These are phyloP conservation scores for Lysiphlebus fabarum DNA, from an alignment of 1,140 invertebrate genomes.

Conservation along the genomic window DNA sequence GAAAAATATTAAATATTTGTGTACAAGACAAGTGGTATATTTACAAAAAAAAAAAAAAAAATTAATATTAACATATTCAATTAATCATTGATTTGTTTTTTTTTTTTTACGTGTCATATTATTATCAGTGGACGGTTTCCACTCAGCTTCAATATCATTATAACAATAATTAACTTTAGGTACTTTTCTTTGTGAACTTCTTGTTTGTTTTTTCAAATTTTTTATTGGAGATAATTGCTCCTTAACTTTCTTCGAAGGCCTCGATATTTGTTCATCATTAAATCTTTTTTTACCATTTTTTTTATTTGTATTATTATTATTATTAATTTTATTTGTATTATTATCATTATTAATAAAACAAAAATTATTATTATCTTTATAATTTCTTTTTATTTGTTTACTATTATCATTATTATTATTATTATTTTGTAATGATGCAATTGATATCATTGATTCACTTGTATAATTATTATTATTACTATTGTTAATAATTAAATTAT, in stretches of 20 bases:
- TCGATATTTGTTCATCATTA: constrained; percentile 30
- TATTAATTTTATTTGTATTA: constrained; percentile 23
- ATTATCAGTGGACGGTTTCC: constrained; percentile 38
- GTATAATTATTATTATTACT: constrained; percentile 33
- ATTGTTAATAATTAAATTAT: constrained; percentile 26
- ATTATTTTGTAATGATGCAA: constrained; percentile 29
- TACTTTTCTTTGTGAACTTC: constrained; percentile 45
- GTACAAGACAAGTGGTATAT: constrained; percentile 12
- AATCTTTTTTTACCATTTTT: constrained; percentile 29
- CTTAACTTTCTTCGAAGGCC: constrained; percentile 25
- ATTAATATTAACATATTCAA: not conserved
- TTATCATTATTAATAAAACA: constrained; percentile 20
- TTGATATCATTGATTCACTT: constrained; percentile 41
- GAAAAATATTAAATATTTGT: too few species aligned
- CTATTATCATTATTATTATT: constrained; percentile 9
- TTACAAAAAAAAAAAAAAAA: not conserved
- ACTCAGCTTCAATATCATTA: constrained; percentile 43
- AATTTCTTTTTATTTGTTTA: constrained; percentile 28
- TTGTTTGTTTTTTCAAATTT: constrained; percentile 33
- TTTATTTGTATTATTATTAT: constrained; percentile 16
- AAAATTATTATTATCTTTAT: constrained; percentile 29
- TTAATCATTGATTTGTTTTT: constrained; percentile 46
- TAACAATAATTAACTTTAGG: constrained; percentile 49
- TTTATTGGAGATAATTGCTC: constrained; percentile 18
- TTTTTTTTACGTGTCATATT: constrained; percentile 41